Conservation (phyloP, 2,888 invertebrate species). For the Willowsia nigromaculata region DNA sequence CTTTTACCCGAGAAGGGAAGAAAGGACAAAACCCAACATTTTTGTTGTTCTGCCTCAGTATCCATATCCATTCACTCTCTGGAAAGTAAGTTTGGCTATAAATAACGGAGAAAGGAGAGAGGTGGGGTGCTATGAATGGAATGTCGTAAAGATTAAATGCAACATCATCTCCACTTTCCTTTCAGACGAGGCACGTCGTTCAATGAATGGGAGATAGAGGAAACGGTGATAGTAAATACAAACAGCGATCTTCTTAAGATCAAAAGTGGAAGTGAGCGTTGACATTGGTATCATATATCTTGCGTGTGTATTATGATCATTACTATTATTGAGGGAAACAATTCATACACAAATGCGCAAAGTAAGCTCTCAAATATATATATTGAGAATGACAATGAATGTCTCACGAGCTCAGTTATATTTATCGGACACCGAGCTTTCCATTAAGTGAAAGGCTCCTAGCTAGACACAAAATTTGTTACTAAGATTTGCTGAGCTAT, state of each 20-base stretch:
- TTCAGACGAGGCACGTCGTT: not conserved
- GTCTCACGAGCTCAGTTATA: conserved; percentile 15
- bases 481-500: conserved; percentile 5
- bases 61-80: not conserved
- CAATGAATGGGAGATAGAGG: not conserved
- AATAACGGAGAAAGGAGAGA: not conserved
- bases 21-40: not conserved
- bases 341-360: conserved; percentile 1
- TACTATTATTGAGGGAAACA: not conserved
- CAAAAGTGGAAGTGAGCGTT: conserved; percentile 7
- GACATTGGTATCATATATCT: not conserved
- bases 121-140: conserved; percentile 23
- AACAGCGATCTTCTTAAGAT: not conserved
- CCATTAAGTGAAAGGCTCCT: not conserved
- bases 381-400: not conserved
- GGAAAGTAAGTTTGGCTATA: not conserved
- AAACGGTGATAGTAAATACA: conserved; percentile 22
- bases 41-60: not conserved
- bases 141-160: conserved; percentile 50
- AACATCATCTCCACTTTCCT: not conserved
- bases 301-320: not conserved
- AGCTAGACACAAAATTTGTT: not conserved
- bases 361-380: not conserved
- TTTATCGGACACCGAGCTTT: not conserved
- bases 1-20: not conserved